Base-by-base conservation (phyloP, 2,888 invertebrate genomes). In the Stenodema calcarata region DNA sequence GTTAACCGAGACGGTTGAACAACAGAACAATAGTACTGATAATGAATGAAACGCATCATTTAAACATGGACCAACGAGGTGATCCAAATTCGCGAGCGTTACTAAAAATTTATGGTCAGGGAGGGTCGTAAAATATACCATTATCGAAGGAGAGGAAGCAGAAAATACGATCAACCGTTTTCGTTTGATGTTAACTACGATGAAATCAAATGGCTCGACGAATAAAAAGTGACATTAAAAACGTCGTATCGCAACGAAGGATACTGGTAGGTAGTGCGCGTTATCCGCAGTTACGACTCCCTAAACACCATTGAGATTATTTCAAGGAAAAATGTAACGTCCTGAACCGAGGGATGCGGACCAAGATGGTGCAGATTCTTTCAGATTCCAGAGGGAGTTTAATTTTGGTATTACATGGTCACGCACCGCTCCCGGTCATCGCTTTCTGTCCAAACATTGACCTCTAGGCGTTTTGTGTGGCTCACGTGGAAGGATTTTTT, bases 401-500 rank as follows among this genome's bases (percentile, higher is more conserved):
- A n/a, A 69, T 82, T 82, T 70, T 62, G 42, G 62, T 82, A 42
- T 82, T 82, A 35, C 80, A 80, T 70, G 82, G 82, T 82, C 82
- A 82, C 82, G 82, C 82, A 82, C 82, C 42, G 27, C 81, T 81
- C 28, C 28, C 27, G 79, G 76, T 50, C 47, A n/a, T 28, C 80
- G 23, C 80, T 80, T 80, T 80, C 80, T 50, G 28, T 4, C 35
- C 42, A 82, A 82, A 69, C 82, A 28, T 82, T 82, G 82, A 69
- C 82, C 82, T 62, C 82, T 6, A 4, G 62, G 62, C 27, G 62
- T 62, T 62, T 62, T 62, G 62, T 62, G 23, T 27, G 62, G 50
- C 50, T 50, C 50, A 50, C 50, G 50, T 50, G 50, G 50, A n/a
- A 14, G 35, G 6, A n/a, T 50, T n/a, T n/a, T 50, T n/a, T n/a